Evolutionary conservation across 2,113 vertebrate species (phyloP), one percentile per base, ranked within the genome.

Genomic region (Carlito syrichta): DNA sequence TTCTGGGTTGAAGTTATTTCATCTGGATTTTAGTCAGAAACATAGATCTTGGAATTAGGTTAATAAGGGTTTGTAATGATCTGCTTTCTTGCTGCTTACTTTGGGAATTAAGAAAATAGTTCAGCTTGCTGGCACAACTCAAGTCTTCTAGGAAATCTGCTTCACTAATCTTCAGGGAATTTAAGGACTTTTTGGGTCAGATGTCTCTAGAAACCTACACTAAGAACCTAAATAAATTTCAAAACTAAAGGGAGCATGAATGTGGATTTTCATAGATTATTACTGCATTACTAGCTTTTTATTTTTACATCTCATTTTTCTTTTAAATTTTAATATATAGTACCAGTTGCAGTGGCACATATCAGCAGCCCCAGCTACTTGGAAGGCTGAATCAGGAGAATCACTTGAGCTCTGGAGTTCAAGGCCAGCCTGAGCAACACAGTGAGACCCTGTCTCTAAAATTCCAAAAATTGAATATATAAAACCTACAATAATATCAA

Each of bases 1-100:
- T 91, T 93, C 82, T 83, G 30, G 63, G 45, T 56, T 91, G 54
- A 79, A 76, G 17, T 94, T 58, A 74, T 38, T 95, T 89, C 85
- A 94, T 77, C 84, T 87, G 50, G n/a, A 69, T 38, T 85, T 90
- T 27, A 93, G 76, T 77, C 38, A 85, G 79, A 94, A 86, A 91
- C 87, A 92, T 22, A 94, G 60, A 95, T 90, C 74, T 96, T 87
- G 8, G 69, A 96, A 79, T 88, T 92, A 87, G 71, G 43, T 93
- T 95, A 96, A 76, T 92, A 92, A 93, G 79, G 48, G 30, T 94
- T 94, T 66, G 14, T 71, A 94, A 87, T 50, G 38, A 94, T 85
- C 54, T 83, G 43, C 43, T 78, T 97, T 88, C 73, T 58, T 83
- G 76, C 60, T 78, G 76, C 66, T 96, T 89, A 74, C 73, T 91